Evolutionary conservation across 1,140 invertebrate species (phyloP), one percentile per base, ranked within the genome.

Genomic region (Ceratina australensis): DNA sequence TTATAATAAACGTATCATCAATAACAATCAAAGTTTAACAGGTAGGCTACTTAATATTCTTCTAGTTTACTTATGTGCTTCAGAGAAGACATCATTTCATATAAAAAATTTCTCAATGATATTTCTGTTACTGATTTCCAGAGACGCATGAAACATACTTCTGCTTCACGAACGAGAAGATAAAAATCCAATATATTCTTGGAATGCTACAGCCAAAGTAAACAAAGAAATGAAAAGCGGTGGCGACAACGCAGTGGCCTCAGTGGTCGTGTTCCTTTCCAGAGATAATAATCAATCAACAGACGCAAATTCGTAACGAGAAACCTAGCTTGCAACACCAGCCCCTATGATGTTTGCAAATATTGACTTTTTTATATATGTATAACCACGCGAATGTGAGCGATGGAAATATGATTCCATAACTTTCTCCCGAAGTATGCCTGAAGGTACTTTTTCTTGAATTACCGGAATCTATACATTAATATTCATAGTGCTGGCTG

Each of bases 331-430:
- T 60, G 65, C 42, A 54, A 54, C 60, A 72, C 50, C 26, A 13
- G 12, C 20, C 18, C 16, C 16, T 24, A 49, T 26, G 12, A 28
- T 42, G 56, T 80, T 26, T 15, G 42, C 24, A 71, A 77, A 81
- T 75, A 80, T 83, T 79, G 77, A 75, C 56, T 72, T 79, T 83
- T 82, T 75, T 52, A 49, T 20, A 52, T 20, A 10, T 57, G 50
- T 20, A 47, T 22, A 10, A n/a, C n/a, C 18, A 18, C 20, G 16
- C 3, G 26, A 64, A 20, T 12, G n/a, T 42, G 49, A 18, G 13
- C 49, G 15, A 33, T 42, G 33, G 65, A 20, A 69, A 60, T 71
- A 71, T 15, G 47, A 69, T 69, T 69, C 66, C 20, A 49, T 52
- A 61, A 49, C 74, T 78, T 78, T 78, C 68, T 57, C 75, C 22